Evolutionary conservation across 2,113 vertebrate species (phyloP), one percentile per base, ranked within the genome.

Genomic region (Takifugu bimaculatus): DNA sequence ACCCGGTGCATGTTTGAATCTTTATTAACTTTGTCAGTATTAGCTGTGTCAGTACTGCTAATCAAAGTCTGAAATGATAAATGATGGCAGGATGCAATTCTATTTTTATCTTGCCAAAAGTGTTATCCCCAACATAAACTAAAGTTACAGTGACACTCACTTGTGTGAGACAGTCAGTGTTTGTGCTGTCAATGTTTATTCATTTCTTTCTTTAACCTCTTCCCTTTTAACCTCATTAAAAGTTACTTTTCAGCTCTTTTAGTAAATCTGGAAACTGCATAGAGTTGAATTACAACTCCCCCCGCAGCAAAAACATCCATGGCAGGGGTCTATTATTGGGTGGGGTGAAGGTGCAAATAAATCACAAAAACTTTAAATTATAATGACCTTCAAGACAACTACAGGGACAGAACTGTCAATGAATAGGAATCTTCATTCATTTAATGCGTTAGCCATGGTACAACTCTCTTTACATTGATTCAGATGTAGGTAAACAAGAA

Each of bases 51-150:
- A 70, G 81, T 61, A 65, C 66, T 77, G 63, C 48, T 87, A 88
- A 90, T 86, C 80, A 84, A 88, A 81, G 72, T 63, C 72, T 54
- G 72, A 77, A 72, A 88, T 90, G 88, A 90, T 85, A 79, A 90
- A 90, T 90, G 89, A 87, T 44, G 71, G 74, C 81, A 89, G 90
- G 88, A 88, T 70, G 61, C 57, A 61, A 79, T 72, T 84, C 88
- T 81, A 83, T 74, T 85, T 90, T 87, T 87, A 79, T 86, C 88
- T 87, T 85, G 84, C 90, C 89, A 88, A 87, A 78, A 79, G 75
- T 60, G 69, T 65, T 73, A 78, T 70, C 67, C 77, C 45, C 45
- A 73, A 81, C 84, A 87, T 82, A 57, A 82, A 83, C 63, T 72
- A 65, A 88, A 87, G 64, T 68, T 54, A 70, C 77, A 28, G 47